Evolutionary conservation across 2,113 vertebrate genomes (phyloP), one percentile per base, ranked within the genome.

Genomic region (Macrotis lagotis): DNA sequence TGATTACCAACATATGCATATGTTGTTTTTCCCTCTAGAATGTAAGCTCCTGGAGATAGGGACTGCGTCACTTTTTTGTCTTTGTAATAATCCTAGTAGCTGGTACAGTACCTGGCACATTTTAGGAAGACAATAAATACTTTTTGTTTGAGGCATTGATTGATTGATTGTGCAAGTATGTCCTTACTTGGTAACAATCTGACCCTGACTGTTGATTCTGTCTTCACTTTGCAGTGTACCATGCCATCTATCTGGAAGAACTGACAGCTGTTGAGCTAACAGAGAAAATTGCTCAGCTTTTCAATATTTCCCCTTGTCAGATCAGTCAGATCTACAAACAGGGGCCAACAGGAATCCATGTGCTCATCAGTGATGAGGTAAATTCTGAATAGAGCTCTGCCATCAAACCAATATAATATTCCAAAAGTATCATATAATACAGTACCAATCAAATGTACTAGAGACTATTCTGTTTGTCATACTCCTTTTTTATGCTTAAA

Each of bases 251-350:
- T 97, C 98, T 99, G 97, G 99, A 99, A 98, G 99, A 99, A 49
- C 98, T 99, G 96, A 99, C 99, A 0, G 98, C 99, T 0, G 59
- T 98, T 10, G 99, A 99, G 93, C 98, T 99, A 96, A 99, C 99
- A 0, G 99, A 99, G 96, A 99, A 99, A 98, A 98, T 99, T 25
- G 99, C 99, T 31, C 99, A 99, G 98, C 99, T 99, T 48, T 99
- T 99, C 98, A 99, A 98, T 94, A 99, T 99, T 96, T 99, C 99
- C 6, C 99, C 99, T 49, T 98, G 98, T 44, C 99, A 99, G 97
- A 99, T 99, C 98, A 99, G 99, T 98, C 99, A 99, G 98, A 99
- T 99, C 97, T 99, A 99, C 97, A 99, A 99, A 97, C 99, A 99
- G 96, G 99, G 99, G 0, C 99, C 99, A 0, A 99, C 99, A 0